Conservation (phyloP, 2,113 vertebrate genomes). For the Mastomys natalensis region DNA sequence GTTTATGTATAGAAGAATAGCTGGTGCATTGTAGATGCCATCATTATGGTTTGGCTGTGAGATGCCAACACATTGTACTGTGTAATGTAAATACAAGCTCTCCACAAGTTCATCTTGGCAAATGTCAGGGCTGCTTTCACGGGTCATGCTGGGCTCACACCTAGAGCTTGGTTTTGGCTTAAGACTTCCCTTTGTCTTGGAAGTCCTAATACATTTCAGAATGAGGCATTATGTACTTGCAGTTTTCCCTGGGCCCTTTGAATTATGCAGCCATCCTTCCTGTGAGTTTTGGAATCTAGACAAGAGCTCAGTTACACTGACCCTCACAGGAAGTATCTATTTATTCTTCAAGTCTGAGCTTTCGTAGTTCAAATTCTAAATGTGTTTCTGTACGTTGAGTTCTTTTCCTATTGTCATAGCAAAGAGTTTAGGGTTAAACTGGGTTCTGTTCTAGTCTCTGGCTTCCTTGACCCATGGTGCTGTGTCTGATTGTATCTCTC, state of each 20-base stretch:
- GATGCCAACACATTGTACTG: neutral
- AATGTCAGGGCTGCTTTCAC: neutral
- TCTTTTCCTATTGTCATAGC: neutral
- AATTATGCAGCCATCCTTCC: neutral
- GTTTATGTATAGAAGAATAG: neutral
- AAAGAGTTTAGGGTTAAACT: neutral
- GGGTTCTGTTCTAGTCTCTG: neutral
- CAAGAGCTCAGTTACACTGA: neutral
- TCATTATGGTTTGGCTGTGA: neutral
- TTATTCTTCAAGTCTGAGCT: neutral
- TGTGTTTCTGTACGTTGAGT: neutral
- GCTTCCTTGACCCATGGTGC: neutral
- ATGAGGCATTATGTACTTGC: neutral
- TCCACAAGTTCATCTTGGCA: fast-evolving
- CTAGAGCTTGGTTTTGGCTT: neutral
- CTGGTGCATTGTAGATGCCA: fast-evolving
- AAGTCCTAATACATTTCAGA: neutral
- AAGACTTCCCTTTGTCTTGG: neutral
- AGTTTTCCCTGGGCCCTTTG: neutral
- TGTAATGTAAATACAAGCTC: neutral
- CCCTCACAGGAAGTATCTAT: neutral
- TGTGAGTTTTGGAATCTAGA: neutral
- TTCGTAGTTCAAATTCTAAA: constrained; percentile 14
- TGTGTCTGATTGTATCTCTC: neutral
- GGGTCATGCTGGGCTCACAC: neutral